Percentiles rank a stretch among this genome's conserved stretches.
phyloP scores from a whole-genome alignment of 2,113 vertebrate genomes.

The Bambusicola thoracicus region DNA sequence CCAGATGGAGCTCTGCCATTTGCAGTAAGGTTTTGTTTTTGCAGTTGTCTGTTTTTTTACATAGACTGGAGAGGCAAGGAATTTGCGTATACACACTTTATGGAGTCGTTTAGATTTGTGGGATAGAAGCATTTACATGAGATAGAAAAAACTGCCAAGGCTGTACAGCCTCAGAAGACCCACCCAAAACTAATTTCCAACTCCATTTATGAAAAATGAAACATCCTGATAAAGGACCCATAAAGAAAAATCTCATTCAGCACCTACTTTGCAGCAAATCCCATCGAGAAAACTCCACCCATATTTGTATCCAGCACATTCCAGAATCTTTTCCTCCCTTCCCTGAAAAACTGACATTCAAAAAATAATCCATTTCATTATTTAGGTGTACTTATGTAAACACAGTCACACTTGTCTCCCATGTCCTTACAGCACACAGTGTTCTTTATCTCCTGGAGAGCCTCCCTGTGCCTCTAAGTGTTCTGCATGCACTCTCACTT shows the following conservation, averaged over 20 bases:
- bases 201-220: neutral
- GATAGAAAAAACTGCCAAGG: neutral
- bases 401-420: neutral
- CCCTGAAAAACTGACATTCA: neutral
- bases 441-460: neutral
- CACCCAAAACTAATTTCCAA: neutral
- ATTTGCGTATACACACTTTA: neutral
- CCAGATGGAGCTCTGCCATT: neutral
- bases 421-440: neutral
- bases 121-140: neutral
- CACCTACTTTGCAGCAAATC: neutral
- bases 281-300: neutral
- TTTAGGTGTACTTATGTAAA: neutral
- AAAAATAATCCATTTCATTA: neutral
- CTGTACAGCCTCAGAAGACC: too few species aligned
- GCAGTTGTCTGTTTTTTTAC: accelerated
- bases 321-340: neutral
- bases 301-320: neutral
- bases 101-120: neutral
- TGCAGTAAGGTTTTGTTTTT: neutral
- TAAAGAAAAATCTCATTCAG: neutral
- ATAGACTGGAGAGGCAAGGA: neutral
- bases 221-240: neutral
- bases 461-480: too few species aligned
- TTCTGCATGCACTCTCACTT: too few species aligned